Base-by-base conservation (phyloP, 2,888 invertebrate genomes). In the Sepioteuthis lessoniana region DNA sequence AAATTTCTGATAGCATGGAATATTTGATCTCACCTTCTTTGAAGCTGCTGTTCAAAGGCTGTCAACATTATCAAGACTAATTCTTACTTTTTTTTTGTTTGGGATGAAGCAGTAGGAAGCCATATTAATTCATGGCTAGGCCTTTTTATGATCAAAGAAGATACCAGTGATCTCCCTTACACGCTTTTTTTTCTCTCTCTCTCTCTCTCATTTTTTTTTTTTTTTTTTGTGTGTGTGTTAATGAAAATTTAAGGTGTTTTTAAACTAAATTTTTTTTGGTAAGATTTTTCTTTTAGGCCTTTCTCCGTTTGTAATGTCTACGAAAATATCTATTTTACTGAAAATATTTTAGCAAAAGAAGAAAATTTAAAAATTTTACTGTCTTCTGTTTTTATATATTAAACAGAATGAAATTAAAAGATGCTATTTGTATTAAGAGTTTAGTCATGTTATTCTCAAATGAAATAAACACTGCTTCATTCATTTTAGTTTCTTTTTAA, bases 11-110 rank as follows among this genome's bases (percentile, higher is more conserved):
- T n/a, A 25, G 76, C 76, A 35, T 76, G n/a, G 8, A 76, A 76
- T 76, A 35, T 76, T 60, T 76, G 76, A 76, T 76, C 76, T 76
- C 76, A 76, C n/a, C 76, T 76, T 76, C n/a, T 76, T 76, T 35
- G 76, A 76, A 76, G 76, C 76, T 76, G 76, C 76, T 76, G 35
- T 76, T 76, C n/a, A 76, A n/a, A 76, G 76, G 16, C 76, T 76
- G n/a, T 76, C 76, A 35, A 76, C 76, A 13, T 76, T 16, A 19
- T n/a, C n/a, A 76, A 76, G n/a, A n/a, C 16, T 76, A 13, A 19
- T n/a, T 76, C n/a, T 76, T n/a, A n/a, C n/a, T 76, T n/a, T n/a
- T 10, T 31, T 76, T 31, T 10, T 60, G 21, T 60, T 76, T 31
- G n/a, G 31, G n/a, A 31, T 8, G n/a, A 10, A n/a, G 76, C 76